Percentiles rank a stretch among this genome's conserved stretches.
phyloP scores from a whole-genome alignment of 1,140 invertebrate species.

The Cephus cinctus region DNA sequence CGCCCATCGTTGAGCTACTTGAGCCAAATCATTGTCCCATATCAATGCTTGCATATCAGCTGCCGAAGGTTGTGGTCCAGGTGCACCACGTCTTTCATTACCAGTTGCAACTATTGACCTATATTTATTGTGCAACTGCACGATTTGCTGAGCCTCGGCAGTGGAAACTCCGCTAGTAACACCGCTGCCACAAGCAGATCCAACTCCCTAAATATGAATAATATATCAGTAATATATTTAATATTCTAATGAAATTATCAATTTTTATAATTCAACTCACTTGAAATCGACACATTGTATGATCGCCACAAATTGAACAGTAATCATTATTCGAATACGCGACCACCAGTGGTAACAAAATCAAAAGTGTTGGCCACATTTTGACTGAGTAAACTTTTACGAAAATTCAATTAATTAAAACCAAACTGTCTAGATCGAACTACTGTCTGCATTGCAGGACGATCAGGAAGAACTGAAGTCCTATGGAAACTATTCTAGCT shows the following conservation, averaged over 20 bases:
- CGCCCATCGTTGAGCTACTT: conserved; percentile 61
- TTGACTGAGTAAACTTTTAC: too few species aligned
- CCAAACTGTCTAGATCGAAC: too few species aligned
- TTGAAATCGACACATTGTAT: conserved; percentile 15
- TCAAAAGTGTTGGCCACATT: too few species aligned
- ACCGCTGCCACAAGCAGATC: conserved; percentile 2
- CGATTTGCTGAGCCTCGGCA: conserved; percentile 8
- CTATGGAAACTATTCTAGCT: too few species aligned
- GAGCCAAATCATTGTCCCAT: conserved; percentile 62
- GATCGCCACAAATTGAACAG: conserved; percentile 4
- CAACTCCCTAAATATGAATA: too few species aligned
- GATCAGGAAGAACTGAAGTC: too few species aligned
- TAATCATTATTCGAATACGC: too few species aligned
- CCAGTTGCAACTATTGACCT: conserved; percentile 52
- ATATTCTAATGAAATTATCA: too few species aligned
- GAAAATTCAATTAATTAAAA: too few species aligned
- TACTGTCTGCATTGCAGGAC: too few species aligned
- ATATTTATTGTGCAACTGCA: conserved; percentile 48
- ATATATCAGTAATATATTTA: too few species aligned
- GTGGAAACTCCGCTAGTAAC: conserved; percentile 7
- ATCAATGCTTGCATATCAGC: conserved; percentile 54
- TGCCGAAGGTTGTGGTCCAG: conserved; percentile 55
- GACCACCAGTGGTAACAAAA: too few species aligned
- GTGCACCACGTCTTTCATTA: conserved; percentile 46
- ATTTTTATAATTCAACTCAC: conserved; percentile 2